Conservation (phyloP, 2,888 invertebrate genomes). For the Cerastoderma edule region DNA sequence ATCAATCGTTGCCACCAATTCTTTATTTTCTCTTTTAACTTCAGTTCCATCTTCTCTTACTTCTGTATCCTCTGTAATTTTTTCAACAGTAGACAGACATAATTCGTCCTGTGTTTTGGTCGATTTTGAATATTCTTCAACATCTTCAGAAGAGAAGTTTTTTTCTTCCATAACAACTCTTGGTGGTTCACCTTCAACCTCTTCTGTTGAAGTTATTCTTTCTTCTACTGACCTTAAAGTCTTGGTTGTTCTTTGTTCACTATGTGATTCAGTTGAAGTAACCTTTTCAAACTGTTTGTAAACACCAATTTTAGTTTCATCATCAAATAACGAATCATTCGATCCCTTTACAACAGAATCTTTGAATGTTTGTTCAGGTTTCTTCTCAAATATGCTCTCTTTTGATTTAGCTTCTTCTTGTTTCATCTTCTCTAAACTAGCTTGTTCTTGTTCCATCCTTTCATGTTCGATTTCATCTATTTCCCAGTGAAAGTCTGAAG, state of each 20-base stretch:
- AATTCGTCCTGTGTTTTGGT: conserved; percentile 45
- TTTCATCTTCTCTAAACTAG: background rate
- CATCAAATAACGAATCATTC: conserved; percentile 48
- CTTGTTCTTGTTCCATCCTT: conserved; percentile 4
- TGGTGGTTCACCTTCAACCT: conserved; percentile 48
- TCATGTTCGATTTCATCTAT: conserved; percentile 49
- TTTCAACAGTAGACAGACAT: conserved; percentile 45
- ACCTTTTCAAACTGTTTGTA: conserved; percentile 50
- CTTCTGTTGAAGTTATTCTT: conserved; percentile 50
- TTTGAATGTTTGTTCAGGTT: background rate
- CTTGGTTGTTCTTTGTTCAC: conserved; percentile 41
- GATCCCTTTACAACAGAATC: background rate
- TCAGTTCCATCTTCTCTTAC: conserved; percentile 59
- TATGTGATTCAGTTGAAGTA: conserved; percentile 42
- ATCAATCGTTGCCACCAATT: conserved; percentile 47
- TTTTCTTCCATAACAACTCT: conserved; percentile 54
- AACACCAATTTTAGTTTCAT: conserved; percentile 43
- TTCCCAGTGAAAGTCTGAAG: conserved; percentile 73
- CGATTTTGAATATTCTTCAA: conserved; percentile 44
- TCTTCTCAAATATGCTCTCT: background rate
- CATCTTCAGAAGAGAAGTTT: conserved; percentile 52
- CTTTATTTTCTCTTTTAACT: conserved; percentile 49
- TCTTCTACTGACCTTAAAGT: conserved; percentile 46
- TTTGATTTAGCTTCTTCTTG: conserved; percentile 6
- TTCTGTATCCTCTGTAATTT: conserved; percentile 52